A percentile compares a stretch with the other conserved stretches of the same genome.
Conservation (phyloP, 2,797 vertebrate genomes). For the Danio tinwini region DNA sequence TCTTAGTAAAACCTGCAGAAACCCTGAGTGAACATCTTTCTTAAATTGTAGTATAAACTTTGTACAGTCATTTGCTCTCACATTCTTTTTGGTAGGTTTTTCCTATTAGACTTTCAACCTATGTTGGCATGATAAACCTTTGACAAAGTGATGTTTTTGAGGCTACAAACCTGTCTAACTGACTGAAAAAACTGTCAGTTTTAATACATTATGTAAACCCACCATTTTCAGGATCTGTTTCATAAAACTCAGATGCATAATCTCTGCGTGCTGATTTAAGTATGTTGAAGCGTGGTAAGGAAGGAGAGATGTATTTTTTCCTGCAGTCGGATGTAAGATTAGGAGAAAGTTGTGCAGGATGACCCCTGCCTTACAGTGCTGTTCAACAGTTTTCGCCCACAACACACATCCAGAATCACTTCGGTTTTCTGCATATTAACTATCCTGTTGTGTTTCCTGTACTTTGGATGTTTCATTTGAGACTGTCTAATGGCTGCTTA, state of each 20-base stretch:
- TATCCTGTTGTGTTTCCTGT: slow-evolving; percentile 14
- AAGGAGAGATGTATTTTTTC: slow-evolving; percentile 5
- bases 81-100: no score
- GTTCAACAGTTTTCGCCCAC: slow-evolving; percentile 48
- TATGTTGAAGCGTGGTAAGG: slow-evolving; percentile 14
- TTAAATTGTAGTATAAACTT: no score
- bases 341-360: slow-evolving; percentile 49
- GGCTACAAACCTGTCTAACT: no score
- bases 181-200: no score
- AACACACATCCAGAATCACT: slow-evolving; percentile 19
- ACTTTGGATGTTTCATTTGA: slow-evolving; percentile 14
- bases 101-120: no score
- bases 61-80: no score
- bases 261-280: slow-evolving; percentile 2
- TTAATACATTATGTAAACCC: no score
- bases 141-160: no score
- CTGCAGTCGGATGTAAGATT: slow-evolving; percentile 46
- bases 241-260: slow-evolving; percentile 19
- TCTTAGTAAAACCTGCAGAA: no score
- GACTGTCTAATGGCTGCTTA: not conserved
- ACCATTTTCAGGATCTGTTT: slow-evolving; percentile 20
- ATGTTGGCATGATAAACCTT: no score
- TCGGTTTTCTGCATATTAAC: slow-evolving; percentile 31
- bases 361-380: slow-evolving; percentile 48
- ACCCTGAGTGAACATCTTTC: no score